phyloP scores from a whole-genome alignment of 92 coral and sea anemone species.

The Zoanthus solanderi region DNA sequence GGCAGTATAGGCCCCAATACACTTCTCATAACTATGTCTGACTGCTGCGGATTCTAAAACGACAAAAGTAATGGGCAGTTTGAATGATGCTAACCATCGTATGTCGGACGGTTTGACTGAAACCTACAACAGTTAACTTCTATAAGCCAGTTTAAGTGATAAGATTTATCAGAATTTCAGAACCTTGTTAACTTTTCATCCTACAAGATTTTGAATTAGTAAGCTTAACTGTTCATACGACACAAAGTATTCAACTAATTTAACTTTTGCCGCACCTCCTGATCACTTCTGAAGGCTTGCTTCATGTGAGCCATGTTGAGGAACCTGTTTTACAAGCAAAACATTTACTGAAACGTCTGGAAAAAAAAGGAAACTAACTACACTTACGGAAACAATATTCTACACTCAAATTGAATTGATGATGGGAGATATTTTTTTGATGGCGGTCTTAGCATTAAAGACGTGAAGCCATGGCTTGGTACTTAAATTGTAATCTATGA shows the following conservation, averaged over 20 bases:
- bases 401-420: no score
- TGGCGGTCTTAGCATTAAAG: no score
- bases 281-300: constrained; percentile 93
- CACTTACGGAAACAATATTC: not conserved
- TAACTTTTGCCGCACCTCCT: constrained; percentile 64
- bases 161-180: no score
- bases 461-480: no score
- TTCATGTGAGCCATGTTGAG: constrained; percentile 91
- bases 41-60: constrained; percentile 64
- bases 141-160: no score
- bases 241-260: not conserved
- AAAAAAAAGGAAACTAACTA: not conserved
- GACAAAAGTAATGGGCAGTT: not conserved
- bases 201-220: not conserved
- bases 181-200: not conserved
- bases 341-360: not conserved
- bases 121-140: no score
- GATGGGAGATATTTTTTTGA: no score
- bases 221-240: not conserved
- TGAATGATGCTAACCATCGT: no score
- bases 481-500: no score
- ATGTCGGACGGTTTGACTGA: no score
- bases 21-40: constrained; percentile 92
- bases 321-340: constrained; percentile 63
- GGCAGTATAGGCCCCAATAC: constrained; percentile 91